Base-by-base conservation (phyloP, 2,888 invertebrate species). In the Dascillus cervinus region DNA sequence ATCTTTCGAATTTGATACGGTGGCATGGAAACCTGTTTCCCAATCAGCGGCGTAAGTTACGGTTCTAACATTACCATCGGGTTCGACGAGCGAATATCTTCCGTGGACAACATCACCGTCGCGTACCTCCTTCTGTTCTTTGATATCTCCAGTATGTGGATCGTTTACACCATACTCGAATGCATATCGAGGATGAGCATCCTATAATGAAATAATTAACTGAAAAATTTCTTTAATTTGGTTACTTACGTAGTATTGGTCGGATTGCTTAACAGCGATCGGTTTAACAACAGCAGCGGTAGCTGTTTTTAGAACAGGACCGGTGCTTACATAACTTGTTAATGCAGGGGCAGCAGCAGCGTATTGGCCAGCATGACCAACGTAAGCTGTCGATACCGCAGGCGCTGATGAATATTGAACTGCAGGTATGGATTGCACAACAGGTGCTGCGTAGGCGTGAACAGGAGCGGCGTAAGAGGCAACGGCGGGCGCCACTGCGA, bases 1-100 rank as follows among this genome's bases (percentile, higher is more conserved):
- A 10, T 41, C 44, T 28, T 61, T 60, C 2, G 58, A 54, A 62
- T 81, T 80, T 60, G 71, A 74, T 26, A 82, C 79, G 55, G 75
- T 70, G 37, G 82, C 82, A 59, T 82, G 81, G 69, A 83, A 83
- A 52, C 82, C 82, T 48, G 78, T 81, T 62, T 81, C 76, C 82
- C 82, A 82, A 60, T 83, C 82, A 32, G 82, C 82, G 33, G 77
- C 73, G 63, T 83, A 83, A 63, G 79, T 73, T 34, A 83, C 82
- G 2, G 80, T 82, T 44, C 82, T 72, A 33, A 82, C 77, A 41
- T 79, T 79, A 33, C 82, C 82, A 65, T 82, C 82, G 24, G 81
- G 79, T 58, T 83, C 82, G 39, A 80, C 54, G 20, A 67, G 46
- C 5, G 63, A 61, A 47, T 67, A 66, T 35, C 64, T 65, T 59